Conservation (phyloP, 2,113 vertebrate genomes). For the Mugil cephalus region DNA sequence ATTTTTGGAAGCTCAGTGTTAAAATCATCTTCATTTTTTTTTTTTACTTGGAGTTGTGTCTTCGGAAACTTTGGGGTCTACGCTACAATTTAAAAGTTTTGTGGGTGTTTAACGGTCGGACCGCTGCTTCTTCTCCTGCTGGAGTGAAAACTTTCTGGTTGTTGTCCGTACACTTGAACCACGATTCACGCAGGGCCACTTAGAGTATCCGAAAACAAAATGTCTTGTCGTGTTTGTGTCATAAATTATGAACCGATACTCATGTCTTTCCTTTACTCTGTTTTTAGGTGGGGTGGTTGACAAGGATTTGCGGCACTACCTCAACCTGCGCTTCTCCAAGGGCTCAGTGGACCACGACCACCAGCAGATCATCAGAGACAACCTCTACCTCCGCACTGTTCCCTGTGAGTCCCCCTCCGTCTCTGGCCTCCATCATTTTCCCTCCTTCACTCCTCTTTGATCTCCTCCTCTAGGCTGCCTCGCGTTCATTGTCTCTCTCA, state of each 20-base stretch:
- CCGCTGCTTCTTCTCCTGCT: not conserved
- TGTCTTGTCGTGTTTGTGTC: too few relatives aligned
- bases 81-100: not conserved
- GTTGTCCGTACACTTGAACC: constrained; percentile 3
- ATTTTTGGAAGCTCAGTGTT: not conserved
- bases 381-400: constrained; percentile 99
- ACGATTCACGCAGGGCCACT: not conserved
- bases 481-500: constrained; percentile 21
- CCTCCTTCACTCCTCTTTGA: constrained; percentile 17
- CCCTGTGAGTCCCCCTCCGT: constrained; percentile 91
- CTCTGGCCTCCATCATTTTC: constrained; percentile 8
- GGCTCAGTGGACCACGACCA: constrained; percentile 99
- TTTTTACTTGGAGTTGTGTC: too few relatives aligned
- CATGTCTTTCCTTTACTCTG: constrained; percentile 21
- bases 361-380: constrained; percentile 99
- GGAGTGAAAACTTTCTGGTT: not conserved
- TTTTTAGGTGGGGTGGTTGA: constrained; percentile 95
- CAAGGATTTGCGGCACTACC: constrained; percentile 99
- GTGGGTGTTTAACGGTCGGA: not conserved
- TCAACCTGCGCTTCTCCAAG: constrained; percentile 99
- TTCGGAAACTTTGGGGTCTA: constrained; percentile 7
- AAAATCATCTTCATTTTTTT: too few relatives aligned
- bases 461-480: constrained; percentile 22
- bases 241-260: constrained; percentile 2
- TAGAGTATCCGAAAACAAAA: too few relatives aligned